Evolutionary conservation across 2,113 vertebrate genomes (phyloP), one percentile per base, ranked within the genome.

Genomic region (Ranitomeya imitator): DNA sequence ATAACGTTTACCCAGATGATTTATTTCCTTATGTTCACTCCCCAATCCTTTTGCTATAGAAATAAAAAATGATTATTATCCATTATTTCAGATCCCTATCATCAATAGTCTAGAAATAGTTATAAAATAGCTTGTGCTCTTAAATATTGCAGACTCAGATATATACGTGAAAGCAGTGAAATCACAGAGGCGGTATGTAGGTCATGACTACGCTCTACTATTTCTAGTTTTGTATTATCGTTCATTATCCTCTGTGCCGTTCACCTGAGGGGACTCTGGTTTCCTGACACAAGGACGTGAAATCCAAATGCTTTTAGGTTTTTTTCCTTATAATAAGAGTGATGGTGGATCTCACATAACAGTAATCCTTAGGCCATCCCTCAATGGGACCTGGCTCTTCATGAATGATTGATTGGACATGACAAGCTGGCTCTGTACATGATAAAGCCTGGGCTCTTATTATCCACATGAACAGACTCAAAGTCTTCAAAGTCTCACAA

Each of bases 381-480:
- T 57, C 26, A 0, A 69, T 73, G 83, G n/a, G 83, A 71, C 16
- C n/a, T 55, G 65, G 7, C 51, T 55, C 15, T 21, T 14, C n/a
- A 71, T 37, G 7, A 67, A 55, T 57, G 65, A 73, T 55, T 71
- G 52, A 85, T 54, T 19, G 65, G 54, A 85, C 6, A 26, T 85
- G 65, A 85, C 67, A 85, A 18, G 67, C 52, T 59, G 51, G 65
- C 67, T 85, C 52, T 37, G 16, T 26, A 73, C 52, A 57, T 61
- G 45, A 61, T 45, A 63, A 26, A 80, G 26, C 16, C 14, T 37
- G 13, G 31, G 7, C 16, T 61, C 79, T 45, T 63, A 63, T 80
- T 55, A 59, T 13, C 78, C 54, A 60, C 78, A 26, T 82, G 57
- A 31, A 82, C 14, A 45, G 79, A 61, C 4, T 21, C 59, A 57